These are phyloP conservation scores for Fissipunctia ypsillon DNA, from an alignment of 2,888 invertebrate species.

Conservation along the genomic window DNA sequence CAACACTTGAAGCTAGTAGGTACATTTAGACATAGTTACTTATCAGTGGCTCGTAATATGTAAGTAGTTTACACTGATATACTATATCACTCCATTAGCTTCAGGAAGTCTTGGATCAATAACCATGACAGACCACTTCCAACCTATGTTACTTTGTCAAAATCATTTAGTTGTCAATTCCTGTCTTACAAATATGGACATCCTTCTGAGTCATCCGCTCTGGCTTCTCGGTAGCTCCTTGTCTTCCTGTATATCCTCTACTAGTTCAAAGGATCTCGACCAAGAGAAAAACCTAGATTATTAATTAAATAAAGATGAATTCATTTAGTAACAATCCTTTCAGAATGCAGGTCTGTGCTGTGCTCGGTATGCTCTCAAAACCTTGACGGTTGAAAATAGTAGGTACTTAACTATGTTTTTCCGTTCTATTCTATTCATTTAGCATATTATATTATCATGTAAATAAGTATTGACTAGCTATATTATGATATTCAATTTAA, in stretches of 20 bases:
- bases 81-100: neutral
- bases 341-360: slow-evolving; percentile 20
- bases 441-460: slow-evolving; percentile 1
- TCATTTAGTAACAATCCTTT: slow-evolving; percentile 21
- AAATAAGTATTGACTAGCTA: slow-evolving; percentile 12
- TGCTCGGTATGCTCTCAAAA: too few species aligned
- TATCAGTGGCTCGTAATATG: neutral
- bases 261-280: neutral
- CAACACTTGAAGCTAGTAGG: slow-evolving; percentile 4
- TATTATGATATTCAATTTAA: neutral
- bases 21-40: neutral
- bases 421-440: slow-evolving; percentile 12
- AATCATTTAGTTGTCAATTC: slow-evolving; percentile 19
- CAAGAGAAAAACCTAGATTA: neutral
- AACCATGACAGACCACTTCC: neutral
- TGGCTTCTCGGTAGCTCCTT: neutral
- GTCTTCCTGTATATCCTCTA: neutral
- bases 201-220: neutral
- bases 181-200: slow-evolving; percentile 21
- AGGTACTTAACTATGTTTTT: slow-evolving; percentile 6
- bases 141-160: slow-evolving; percentile 1
- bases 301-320: neutral
- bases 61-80: neutral
- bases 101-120: slow-evolving; percentile 9
- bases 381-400: slow-evolving; percentile 28